Conservation (phyloP, 2,888 invertebrate species). For the Myopa tessellatipennis region DNA sequence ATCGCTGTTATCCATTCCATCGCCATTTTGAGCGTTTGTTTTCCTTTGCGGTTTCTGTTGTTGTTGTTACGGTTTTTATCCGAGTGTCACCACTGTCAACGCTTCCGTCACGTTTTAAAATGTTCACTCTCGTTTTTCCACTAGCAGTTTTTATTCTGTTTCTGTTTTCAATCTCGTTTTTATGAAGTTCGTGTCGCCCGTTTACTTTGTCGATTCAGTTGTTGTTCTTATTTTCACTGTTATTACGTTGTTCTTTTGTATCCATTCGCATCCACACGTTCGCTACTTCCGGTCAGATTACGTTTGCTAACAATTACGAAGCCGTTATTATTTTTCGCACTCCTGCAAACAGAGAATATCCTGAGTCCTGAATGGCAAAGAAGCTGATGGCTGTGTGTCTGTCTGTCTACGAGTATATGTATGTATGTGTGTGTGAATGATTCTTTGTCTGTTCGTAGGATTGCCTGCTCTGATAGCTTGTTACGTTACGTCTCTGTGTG, state of each 20-base stretch:
- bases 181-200: neutral
- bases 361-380: neutral
- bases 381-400: neutral
- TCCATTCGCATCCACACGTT: conserved; percentile 22
- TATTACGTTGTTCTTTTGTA: conserved; percentile 1
- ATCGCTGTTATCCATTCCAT: conserved; percentile 73
- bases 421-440: conserved; percentile 7
- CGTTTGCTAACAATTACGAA: conserved; percentile 29
- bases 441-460: neutral
- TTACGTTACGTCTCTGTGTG: neutral
- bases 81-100: no score
- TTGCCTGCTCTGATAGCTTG: no score
- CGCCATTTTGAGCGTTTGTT: conserved; percentile 62
- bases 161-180: neutral
- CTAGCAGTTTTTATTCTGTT: neutral
- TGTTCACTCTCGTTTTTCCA: neutral
- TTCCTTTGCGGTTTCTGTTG: neutral
- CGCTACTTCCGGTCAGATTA: conserved; percentile 26
- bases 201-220: conserved; percentile 10
- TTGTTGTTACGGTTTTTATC: neutral
- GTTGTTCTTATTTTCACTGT: conserved; percentile 9
- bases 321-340: conserved; percentile 11
- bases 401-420: conserved; percentile 41
- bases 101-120: no score
- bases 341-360: neutral